Percentiles rank a stretch among this genome's conserved stretches.
These are phyloP conservation scores for Drosophila ambigua DNA, from an alignment of 1,140 invertebrate species.

Conservation along the genomic window DNA sequence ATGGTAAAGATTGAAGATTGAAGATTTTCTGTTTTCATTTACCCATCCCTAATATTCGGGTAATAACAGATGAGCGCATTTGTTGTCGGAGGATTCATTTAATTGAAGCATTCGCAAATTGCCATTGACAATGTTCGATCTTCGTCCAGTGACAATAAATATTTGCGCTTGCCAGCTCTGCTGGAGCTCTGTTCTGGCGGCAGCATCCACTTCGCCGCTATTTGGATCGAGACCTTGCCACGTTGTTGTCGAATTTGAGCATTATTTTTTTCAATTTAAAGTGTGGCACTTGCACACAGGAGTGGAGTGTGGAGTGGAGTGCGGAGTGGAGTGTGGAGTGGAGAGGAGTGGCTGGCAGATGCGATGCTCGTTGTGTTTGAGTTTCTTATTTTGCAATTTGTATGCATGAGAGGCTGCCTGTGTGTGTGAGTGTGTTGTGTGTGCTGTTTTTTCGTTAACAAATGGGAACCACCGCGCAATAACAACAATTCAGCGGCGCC, in stretches of 20 bases:
- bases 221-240: slow-evolving; percentile 1
- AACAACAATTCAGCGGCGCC: slow-evolving; percentile 23
- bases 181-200: not conserved
- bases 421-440: slow-evolving; percentile 38
- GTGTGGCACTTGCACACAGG: slow-evolving; percentile 23
- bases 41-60: too few species aligned
- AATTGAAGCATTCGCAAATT: slow-evolving; percentile 27
- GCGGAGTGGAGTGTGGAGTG: slow-evolving; percentile 5
- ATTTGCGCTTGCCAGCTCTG: slow-evolving; percentile 43
- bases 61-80: slow-evolving; percentile 1
- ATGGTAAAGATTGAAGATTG: too few species aligned
- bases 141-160: slow-evolving; percentile 54
- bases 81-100: slow-evolving; percentile 9
- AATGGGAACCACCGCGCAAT: slow-evolving; percentile 33
- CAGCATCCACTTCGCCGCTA: slow-evolving; percentile 4
- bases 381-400: slow-evolving; percentile 22
- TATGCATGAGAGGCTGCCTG: slow-evolving; percentile 23
- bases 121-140: slow-evolving; percentile 47
- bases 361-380: slow-evolving; percentile 7
- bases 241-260: slow-evolving; percentile 18
- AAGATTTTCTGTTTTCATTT: too few species aligned
- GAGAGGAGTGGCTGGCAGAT: slow-evolving; percentile 4
- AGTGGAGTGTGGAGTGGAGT: slow-evolving; percentile 6
- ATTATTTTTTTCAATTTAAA: slow-evolving; percentile 65
- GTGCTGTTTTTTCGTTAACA: slow-evolving; percentile 40